These are phyloP conservation scores for Macrobrachium nipponense DNA, from an alignment of 1,140 invertebrate genomes.

Conservation along the genomic window DNA sequence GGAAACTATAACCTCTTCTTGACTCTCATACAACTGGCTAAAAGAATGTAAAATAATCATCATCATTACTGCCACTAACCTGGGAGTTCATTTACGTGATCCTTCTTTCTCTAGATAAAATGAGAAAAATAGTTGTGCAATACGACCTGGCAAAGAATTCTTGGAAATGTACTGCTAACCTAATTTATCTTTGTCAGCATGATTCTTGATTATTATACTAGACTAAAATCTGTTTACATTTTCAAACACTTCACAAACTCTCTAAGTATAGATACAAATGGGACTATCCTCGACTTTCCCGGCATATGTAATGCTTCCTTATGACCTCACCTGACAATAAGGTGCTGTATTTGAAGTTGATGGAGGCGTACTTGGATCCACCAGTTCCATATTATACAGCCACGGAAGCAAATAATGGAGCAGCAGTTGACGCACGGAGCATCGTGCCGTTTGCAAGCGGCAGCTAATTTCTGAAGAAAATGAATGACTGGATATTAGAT, in stretches of 20 bases:
- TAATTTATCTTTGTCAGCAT: no score
- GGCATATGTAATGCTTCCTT: conserved; percentile 27
- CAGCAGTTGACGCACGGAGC: conserved; percentile 80
- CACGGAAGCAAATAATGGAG: conserved; percentile 95
- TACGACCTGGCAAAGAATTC: no score
- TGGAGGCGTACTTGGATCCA: conserved; percentile 94
- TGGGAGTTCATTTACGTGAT: no score
- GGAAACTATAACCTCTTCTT: background rate
- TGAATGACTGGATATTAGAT: conserved; percentile 23
- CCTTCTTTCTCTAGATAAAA: no score
- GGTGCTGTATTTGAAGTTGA: conserved; percentile 69
- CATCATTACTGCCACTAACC: no score
- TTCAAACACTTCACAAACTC: no score
- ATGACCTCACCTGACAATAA: conserved; percentile 53
- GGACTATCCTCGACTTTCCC: no score
- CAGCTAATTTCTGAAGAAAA: conserved; percentile 88
- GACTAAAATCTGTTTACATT: no score
- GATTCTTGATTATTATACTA: no score
- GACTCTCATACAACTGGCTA: background rate
- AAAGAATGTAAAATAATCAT: background rate
- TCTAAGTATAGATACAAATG: no score
- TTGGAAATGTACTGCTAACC: no score
- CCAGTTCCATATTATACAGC: conserved; percentile 98
- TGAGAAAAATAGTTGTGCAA: no score
- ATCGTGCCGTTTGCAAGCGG: conserved; percentile 92